A percentile compares a stretch with the other conserved stretches of the same genome.
phyloP scores from a whole-genome alignment of 2,888 invertebrate genomes.

The Sinohyriopsis cumingii region DNA sequence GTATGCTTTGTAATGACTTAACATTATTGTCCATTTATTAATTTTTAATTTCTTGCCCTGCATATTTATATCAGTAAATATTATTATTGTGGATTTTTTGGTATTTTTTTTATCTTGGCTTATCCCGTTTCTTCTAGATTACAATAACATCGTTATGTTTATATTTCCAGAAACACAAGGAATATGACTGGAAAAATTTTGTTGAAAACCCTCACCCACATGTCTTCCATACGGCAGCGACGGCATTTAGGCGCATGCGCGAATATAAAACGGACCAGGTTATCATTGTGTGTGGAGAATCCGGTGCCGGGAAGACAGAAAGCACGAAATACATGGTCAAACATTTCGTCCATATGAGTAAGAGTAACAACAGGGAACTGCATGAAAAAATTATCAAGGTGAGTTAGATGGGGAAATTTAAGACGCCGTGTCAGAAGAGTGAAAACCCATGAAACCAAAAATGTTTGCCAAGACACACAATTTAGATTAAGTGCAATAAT shows the following conservation, averaged over 20 bases:
- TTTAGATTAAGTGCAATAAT: no score
- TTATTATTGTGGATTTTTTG: no score
- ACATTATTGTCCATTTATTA: no score
- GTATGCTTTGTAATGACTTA: no score
- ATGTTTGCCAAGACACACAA: no score
- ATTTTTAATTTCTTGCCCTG: no score
- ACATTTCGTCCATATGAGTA: conserved; percentile 25
- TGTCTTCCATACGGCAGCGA: conserved; percentile 38
- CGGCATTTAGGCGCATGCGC: conserved; percentile 40
- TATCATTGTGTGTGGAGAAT: conserved; percentile 25
- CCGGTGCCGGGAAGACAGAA: conserved; percentile 63
- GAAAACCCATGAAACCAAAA: no score
- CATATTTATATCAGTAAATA: no score
- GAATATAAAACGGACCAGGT: conserved; percentile 40
- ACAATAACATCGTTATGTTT: not conserved
- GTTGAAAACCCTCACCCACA: conserved; percentile 24
- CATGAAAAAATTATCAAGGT: conserved; percentile 24
- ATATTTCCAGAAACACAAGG: conserved; percentile 31
- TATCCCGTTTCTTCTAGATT: no score
- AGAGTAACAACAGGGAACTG: conserved; percentile 11
- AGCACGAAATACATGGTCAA: conserved; percentile 26
- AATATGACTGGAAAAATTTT: conserved; percentile 30
- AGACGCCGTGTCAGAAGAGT: no score
- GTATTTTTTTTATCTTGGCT: no score
- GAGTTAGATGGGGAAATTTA: not conserved